Evolutionary conservation across 2,797 vertebrate genomes (phyloP), one percentile per base, ranked within the genome.

Genomic region (Meda fulgida): DNA sequence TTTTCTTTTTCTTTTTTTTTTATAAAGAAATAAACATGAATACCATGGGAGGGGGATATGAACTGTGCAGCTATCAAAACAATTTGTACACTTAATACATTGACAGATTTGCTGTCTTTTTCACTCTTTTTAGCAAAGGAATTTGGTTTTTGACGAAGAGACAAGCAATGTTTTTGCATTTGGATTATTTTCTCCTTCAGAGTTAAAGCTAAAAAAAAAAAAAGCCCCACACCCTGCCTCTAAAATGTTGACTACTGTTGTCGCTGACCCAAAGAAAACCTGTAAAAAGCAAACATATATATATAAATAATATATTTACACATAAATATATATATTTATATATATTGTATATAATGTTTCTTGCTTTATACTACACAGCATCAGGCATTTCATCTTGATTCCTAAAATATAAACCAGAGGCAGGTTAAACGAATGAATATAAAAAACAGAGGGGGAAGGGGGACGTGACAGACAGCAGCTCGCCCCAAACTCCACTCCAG

Each of bases 101-200:
- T 93, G 92, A 94, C 93, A 96, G 92, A 93, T 92, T 93, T 88
- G 93, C 91, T 91, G 92, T 93, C 76, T 88, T 96, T 94, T 94
- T 94, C 93, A 94, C 90, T 90, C 92, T 96, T 94, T 94, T 95
- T 93, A 94, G 93, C 95, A 96, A 96, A 96, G 92, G 80, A 93
- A 92, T 96, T 96, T 97, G 95, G 95, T 96, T 96, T 96, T 97
- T 95, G 96, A 78, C 26, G 66, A 76, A 97, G 94, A 96, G 97
- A 97, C 96, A 96, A 96, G 94, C 90, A 94, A 96, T 94, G 94
- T 93, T 95, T 95, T 96, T 96, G 95, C 95, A 96, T 96, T 95
- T 96, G 93, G 95, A 96, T 95, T 96, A 93, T 95, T 94, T 93
- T 91, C 91, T 90, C 89, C 89, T 93, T 96, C 93, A 93, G 91